phyloP scores from a whole-genome alignment of 2,888 invertebrate species.

The Ichneumoninae sp. region DNA sequence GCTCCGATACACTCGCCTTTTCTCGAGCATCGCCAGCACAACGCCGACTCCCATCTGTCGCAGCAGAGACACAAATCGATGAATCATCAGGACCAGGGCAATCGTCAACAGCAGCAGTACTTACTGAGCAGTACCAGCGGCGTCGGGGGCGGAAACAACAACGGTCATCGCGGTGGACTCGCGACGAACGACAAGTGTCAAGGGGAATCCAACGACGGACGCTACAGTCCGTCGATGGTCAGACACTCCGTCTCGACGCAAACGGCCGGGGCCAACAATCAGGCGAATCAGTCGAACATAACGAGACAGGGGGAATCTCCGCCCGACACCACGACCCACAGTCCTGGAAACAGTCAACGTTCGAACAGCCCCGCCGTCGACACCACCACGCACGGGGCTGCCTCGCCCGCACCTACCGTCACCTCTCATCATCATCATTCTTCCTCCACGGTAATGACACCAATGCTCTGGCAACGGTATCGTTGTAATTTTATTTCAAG shows the following conservation, averaged over 20 bases:
- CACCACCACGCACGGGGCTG: slow-evolving; percentile 83
- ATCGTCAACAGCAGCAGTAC: slow-evolving; percentile 70
- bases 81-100: slow-evolving; percentile 56
- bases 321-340: slow-evolving; percentile 94
- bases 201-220: slow-evolving; percentile 75
- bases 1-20: slow-evolving; percentile 76
- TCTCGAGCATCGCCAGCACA: slow-evolving; percentile 36
- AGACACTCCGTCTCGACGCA: slow-evolving; percentile 92
- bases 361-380: slow-evolving; percentile 83
- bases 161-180: slow-evolving; percentile 75
- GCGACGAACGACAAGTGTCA: slow-evolving; percentile 73
- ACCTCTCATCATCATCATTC: slow-evolving; percentile 75
- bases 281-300: slow-evolving; percentile 80
- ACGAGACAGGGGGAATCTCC: slow-evolving; percentile 86
- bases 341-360: slow-evolving; percentile 86
- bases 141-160: slow-evolving; percentile 57
- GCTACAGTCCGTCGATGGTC: slow-evolving; percentile 80
- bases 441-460: slow-evolving; percentile 77
- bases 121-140: slow-evolving; percentile 75
- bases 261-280: slow-evolving; percentile 83
- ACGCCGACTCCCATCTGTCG: slow-evolving; percentile 28
- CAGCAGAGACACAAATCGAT: slow-evolving; percentile 31
- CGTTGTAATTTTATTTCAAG: background rate
- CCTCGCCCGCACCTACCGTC: slow-evolving; percentile 81
- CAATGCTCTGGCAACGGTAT: background rate